Percentiles rank a stretch among this genome's conserved stretches.
Conservation (phyloP, 2,113 vertebrate species). For the Tragelaphus imberbis region DNA sequence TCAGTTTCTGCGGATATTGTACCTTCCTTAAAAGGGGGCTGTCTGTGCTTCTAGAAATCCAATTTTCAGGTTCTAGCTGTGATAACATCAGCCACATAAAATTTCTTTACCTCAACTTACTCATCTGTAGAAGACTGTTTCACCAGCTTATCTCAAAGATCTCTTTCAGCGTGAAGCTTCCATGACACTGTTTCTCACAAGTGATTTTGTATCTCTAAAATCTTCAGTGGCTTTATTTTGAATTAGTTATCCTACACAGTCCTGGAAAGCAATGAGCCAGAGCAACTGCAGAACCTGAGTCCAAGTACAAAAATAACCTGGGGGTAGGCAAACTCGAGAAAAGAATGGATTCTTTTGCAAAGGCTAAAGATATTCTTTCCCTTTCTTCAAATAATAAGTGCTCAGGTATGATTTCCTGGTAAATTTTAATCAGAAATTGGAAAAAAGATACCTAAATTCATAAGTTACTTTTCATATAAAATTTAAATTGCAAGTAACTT, state of each 20-base stretch:
- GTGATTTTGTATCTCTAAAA: neutral
- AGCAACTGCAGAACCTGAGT: neutral
- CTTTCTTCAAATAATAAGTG: neutral
- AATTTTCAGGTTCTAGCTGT: neutral
- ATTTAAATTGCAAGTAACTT: neutral
- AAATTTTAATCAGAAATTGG: neutral
- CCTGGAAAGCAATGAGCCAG: neutral
- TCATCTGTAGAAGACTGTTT: neutral
- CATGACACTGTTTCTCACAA: neutral
- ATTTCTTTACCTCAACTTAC: neutral
- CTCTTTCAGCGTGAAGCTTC: neutral
- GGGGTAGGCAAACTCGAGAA: neutral
- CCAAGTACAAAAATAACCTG: neutral
- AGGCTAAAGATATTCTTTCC: neutral
- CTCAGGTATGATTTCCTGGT: neutral
- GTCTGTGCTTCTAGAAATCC: neutral
- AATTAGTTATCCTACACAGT: neutral
- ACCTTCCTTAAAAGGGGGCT: neutral
- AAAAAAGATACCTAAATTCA: neutral
- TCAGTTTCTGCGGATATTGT: neutral
- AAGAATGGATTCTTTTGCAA: neutral
- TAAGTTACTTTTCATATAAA: neutral
- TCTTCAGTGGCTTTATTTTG: neutral
- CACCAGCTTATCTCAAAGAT: neutral
- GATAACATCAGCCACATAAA: neutral